These are phyloP conservation scores for Drosophila repletoides DNA, from an alignment of 1,140 invertebrate genomes.

Conservation along the genomic window DNA sequence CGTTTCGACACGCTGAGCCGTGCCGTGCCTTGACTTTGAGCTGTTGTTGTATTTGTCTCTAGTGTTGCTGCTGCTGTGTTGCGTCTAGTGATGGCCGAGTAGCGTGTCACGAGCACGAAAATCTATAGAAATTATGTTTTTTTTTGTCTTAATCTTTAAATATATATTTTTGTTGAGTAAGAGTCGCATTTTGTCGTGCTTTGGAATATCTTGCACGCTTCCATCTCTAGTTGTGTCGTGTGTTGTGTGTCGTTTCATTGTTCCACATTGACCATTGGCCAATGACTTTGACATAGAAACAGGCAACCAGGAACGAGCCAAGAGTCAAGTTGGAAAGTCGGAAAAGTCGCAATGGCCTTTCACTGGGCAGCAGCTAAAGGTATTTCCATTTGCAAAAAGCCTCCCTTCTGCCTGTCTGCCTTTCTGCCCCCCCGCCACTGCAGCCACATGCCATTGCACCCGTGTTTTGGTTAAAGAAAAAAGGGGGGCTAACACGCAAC, in stretches of 20 bases:
- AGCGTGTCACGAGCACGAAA: no score
- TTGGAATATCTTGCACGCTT: no score
- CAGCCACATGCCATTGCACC: slow-evolving; percentile 48
- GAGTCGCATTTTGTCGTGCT: no score
- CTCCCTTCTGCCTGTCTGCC: not conserved
- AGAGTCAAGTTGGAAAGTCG: slow-evolving; percentile 26
- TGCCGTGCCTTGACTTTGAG: slow-evolving; percentile 24
- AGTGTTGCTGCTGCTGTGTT: not conserved
- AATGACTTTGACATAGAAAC: slow-evolving; percentile 78
- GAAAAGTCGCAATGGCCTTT: slow-evolving; percentile 50
- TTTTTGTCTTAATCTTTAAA: no score
- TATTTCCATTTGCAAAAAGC: slow-evolving; percentile 13
- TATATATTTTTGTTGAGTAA: no score
- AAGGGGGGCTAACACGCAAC: not conserved
- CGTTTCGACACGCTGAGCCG: slow-evolving; percentile 35
- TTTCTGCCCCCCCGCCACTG: not conserved
- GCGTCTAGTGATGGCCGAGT: no score
- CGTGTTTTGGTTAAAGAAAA: no score
- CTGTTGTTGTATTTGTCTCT: slow-evolving; percentile 16
- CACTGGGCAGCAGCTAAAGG: slow-evolving; percentile 35
- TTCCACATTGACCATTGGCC: slow-evolving; percentile 66
- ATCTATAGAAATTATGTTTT: no score
- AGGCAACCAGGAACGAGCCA: not conserved
- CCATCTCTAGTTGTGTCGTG: slow-evolving; percentile 6
- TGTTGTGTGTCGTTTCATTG: slow-evolving; percentile 58